Evolutionary conservation across 1,140 invertebrate species (phyloP), one percentile per base, ranked within the genome.

Genomic region (Lysiphlebus fabarum): DNA sequence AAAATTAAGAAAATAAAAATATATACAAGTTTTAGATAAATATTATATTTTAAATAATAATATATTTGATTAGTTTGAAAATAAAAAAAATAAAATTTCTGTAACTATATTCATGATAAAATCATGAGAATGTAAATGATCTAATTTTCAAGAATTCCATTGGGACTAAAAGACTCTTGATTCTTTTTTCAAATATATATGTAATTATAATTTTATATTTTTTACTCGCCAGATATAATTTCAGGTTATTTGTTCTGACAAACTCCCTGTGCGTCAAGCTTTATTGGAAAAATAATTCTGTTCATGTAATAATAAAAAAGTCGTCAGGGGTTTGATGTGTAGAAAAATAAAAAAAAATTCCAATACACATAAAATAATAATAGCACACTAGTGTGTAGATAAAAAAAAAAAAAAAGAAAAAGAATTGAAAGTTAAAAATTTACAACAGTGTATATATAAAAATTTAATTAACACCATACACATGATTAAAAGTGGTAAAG

Each of bases 91-190:
- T 2, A 26, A 26, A 26, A 26, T 26, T 26, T 26, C 2, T 26
- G 17, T 26, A 26, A 26, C 17, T 26, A 26, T 26, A 26, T 26
- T 26, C 17, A 26, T 26, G n/a, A 48, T 42, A 34, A 55, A 10
- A 33, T 44, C 37, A 56, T 50, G 65, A 65, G 65, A 69, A 71
- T 71, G 66, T 62, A 71, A 70, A 71, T 75, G 70, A 76, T 73
- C 68, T 74, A 72, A 77, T 77, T 75, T 71, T 67, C 66, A 71
- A 69, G 66, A 59, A 66, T 70, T 71, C 70, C 70, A 66, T 57
- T 62, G 66, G 61, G 62, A 59, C 49, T 61, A 63, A 48, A 38
- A 40, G 11, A 12, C 42, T 11, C n/a, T 48, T 47, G 65, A 60
- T 61, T 64, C 64, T 72, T 67, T 67, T 73, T 67, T 73, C 71